Conservation (phyloP, 2,797 vertebrate genomes). For the Myoxocephalus aenaeus region DNA sequence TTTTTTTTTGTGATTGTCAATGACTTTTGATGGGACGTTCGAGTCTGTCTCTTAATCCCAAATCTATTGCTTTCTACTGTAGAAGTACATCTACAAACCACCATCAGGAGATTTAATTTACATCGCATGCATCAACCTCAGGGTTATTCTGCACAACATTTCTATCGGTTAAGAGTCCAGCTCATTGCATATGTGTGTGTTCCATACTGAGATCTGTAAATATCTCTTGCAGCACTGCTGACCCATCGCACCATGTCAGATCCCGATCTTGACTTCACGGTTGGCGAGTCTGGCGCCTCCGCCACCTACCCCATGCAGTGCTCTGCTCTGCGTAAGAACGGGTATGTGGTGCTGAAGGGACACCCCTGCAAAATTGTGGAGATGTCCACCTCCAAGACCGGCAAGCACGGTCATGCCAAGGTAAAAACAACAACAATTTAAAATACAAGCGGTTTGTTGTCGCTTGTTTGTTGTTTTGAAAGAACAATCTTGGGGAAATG, state of each 20-base stretch:
- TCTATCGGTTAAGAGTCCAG: neutral
- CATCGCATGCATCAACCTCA: neutral
- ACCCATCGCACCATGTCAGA: constrained; percentile 91
- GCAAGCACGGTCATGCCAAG: constrained; percentile 95
- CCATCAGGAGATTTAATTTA: no score
- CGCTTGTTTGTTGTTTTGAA: neutral
- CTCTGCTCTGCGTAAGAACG: constrained; percentile 94
- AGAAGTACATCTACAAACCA: neutral
- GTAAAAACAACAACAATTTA: constrained; percentile 71
- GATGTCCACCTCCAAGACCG: constrained; percentile 96
- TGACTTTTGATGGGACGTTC: no score
- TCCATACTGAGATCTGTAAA: fast-evolving
- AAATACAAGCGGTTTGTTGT: neutral
- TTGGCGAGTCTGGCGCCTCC: constrained; percentile 94
- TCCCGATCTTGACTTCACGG: constrained; percentile 92
- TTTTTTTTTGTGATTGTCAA: neutral
- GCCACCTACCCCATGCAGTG: constrained; percentile 95
- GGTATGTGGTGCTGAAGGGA: constrained; percentile 92
- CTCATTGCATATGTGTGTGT: neutral
- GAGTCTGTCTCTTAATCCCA: neutral
- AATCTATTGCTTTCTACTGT: neutral
- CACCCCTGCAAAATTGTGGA: constrained; percentile 95
- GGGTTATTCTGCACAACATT: neutral
- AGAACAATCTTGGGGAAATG: neutral
- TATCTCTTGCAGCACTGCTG: constrained; percentile 71